These are phyloP conservation scores for Pungitius pungitius DNA, from an alignment of 2,113 vertebrate genomes.

Conservation along the genomic window DNA sequence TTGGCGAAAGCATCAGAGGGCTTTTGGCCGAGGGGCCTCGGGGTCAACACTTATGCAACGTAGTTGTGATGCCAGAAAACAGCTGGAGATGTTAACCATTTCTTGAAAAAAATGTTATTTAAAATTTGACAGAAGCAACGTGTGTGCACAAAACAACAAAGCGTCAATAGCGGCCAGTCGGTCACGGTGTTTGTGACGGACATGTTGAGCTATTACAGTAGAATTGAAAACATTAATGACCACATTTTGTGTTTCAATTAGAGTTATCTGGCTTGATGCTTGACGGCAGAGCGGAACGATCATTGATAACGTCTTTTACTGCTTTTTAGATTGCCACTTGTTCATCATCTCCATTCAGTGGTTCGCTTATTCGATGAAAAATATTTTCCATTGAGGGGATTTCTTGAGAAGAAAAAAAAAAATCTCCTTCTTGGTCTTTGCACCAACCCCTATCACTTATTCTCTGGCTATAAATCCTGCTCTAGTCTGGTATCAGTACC, in stretches of 20 bases:
- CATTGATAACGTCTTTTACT: background rate
- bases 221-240: constrained; percentile 29
- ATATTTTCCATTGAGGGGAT: constrained; percentile 15
- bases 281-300: background rate
- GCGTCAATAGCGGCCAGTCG: background rate
- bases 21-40: constrained; percentile 35
- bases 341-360: background rate
- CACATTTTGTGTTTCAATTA: constrained; percentile 14
- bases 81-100: constrained; percentile 29
- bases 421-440: constrained; percentile 1
- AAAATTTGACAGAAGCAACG: background rate
- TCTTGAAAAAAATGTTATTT: constrained; percentile 3
- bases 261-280: background rate
- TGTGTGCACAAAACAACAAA: background rate
- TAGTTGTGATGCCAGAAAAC: constrained; percentile 52
- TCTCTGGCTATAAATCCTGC: background rate
- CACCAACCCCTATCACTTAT: background rate
- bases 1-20: constrained; percentile 43
- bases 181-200: constrained; percentile 3
- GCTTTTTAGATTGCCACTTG: background rate
- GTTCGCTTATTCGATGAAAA: background rate
- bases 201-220: background rate
- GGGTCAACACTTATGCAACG: constrained; percentile 61
- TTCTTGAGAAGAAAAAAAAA: background rate
- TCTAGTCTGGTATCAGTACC: background rate